Evolutionary conservation across 1,140 invertebrate species (phyloP), one percentile per base, ranked within the genome.

Genomic region (Drosophila aff.): DNA sequence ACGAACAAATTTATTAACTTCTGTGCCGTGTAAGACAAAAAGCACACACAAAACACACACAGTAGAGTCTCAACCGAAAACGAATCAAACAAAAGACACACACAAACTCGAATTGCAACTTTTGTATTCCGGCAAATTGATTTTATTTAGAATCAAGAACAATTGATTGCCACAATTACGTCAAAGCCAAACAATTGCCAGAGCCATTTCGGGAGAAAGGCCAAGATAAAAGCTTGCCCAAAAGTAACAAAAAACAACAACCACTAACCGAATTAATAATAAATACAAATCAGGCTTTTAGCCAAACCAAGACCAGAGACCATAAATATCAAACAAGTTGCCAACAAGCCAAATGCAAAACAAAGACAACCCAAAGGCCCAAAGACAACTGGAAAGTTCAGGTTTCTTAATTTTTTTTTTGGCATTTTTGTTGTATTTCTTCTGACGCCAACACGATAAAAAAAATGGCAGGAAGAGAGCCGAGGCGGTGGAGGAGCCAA

Each of bases 291-390:
- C 59, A 66, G 68, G 61, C 75, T 87, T 76, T 87, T 79, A 55
- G 72, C 58, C 81, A 84, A 57, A 61, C 63, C 64, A 58, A 74
- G 79, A 90, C 76, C 87, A 78, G 81, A 73, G 84, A 50, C 85
- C 81, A 81, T 89, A 90, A 89, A 91, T 90, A 85, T 82, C 67
- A 80, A 89, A 89, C 85, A 74, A 85, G 85, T 89, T 91, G 76
- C 43, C 60, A 59, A 31, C 57, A 52, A 55, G 53, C 53, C 53
- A 40, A 79, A 64, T 79, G 66, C 52, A 57, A 79, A 79, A 76
- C 57, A 77, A 61, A 77, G 64, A 57, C 40, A 74, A 57, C 52
- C 69, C 55, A 59, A 58, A 57, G 59, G 46, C 40, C 62, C 58
- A 63, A 71, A 76, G 52, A 67, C 64, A 72, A 72, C 85, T 84